Conservation (phyloP, 2,888 invertebrate species). For the Lottia scabra region DNA sequence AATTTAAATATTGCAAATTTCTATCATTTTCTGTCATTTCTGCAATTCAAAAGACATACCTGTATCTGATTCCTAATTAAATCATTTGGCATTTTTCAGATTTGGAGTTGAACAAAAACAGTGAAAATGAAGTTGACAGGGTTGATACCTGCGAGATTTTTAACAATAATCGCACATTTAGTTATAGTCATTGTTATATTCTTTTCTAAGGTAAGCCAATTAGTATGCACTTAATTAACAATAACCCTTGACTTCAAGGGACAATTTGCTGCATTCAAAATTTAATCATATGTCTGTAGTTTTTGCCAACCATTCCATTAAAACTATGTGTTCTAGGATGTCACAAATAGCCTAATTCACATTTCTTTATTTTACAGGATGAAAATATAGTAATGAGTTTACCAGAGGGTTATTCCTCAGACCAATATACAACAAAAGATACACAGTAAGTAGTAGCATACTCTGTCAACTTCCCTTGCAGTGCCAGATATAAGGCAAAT, state of each 20-base stretch:
- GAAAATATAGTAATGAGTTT: constrained; percentile 71
- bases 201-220: constrained; percentile 74
- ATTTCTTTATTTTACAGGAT: constrained; percentile 55
- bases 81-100: not conserved
- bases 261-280: too few relatives aligned
- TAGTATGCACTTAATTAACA: too few relatives aligned
- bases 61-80: too few relatives aligned
- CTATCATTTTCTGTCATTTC: too few relatives aligned
- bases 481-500: too few relatives aligned
- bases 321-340: not conserved
- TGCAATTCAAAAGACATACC: too few relatives aligned
- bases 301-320: too few relatives aligned
- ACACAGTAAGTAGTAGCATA: constrained; percentile 57
- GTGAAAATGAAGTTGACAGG: constrained; percentile 59
- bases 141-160: constrained; percentile 77
- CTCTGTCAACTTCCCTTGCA: too few relatives aligned
- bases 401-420: constrained; percentile 68
- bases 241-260: too few relatives aligned
- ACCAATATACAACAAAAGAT: constrained; percentile 69
- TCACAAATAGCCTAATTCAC: too few relatives aligned
- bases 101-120: not conserved
- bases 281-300: too few relatives aligned
- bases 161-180: constrained; percentile 79
- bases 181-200: constrained; percentile 77
- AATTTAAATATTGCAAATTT: too few relatives aligned